Conservation (phyloP, 2,113 vertebrate species). For the Acanthochromis polyacanthus region DNA sequence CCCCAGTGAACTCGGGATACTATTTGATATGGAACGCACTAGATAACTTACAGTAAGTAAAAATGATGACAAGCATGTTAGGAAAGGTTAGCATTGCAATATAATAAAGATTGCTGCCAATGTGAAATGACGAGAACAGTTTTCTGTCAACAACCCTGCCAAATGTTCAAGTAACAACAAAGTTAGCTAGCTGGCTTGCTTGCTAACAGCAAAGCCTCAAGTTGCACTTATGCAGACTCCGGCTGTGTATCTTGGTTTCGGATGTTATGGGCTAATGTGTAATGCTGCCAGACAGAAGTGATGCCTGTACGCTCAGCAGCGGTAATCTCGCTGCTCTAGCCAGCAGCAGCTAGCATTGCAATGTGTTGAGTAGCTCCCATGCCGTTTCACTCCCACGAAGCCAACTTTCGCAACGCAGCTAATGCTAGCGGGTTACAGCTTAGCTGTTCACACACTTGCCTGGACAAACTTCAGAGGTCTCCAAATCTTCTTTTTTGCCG, state of each 20-base stretch:
- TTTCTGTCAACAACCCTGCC: neutral
- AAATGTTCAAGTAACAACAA: neutral
- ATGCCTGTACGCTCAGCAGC: neutral
- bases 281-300: neutral
- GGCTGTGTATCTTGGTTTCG: no score
- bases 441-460: constrained; percentile 46
- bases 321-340: neutral
- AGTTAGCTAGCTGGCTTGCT: constrained; percentile 16
- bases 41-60: no score
- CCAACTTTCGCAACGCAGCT: constrained; percentile 28
- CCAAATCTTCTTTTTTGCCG: neutral
- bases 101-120: neutral
- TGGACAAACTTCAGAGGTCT: constrained; percentile 41
- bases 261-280: rapidly evolving
- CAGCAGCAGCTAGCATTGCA: no score
- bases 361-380: neutral
- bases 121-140: neutral
- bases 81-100: no score
- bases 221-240: no score
- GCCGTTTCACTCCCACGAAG: constrained; percentile 4
- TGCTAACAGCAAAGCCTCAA: neutral
- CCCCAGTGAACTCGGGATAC: neutral
- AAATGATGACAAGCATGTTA: no score
- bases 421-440: constrained; percentile 38
- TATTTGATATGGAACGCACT: no score